phyloP scores from a whole-genome alignment of 2,797 vertebrate species.

The Heterohyrax brucei region DNA sequence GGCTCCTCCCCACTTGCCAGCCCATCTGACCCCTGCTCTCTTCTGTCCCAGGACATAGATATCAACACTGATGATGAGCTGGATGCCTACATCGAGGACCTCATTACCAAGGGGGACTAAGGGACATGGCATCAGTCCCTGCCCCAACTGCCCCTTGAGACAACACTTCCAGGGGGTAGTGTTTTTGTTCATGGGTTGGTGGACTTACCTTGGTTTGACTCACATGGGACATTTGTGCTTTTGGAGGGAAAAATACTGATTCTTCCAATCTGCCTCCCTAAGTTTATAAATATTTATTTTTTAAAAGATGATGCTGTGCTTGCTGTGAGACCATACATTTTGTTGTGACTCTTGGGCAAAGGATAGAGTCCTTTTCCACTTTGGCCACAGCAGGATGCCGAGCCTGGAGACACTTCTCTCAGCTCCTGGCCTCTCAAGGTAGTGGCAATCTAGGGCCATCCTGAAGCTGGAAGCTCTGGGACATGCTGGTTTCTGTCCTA shows the following conservation, averaged over 20 bases:
- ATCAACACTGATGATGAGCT: constrained; percentile 99
- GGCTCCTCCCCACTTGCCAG: not conserved
- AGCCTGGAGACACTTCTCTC: constrained; percentile 24
- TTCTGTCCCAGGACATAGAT: constrained; percentile 96
- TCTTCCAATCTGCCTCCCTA: constrained; percentile 87
- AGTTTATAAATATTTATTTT: constrained; percentile 94
- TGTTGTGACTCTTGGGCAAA: constrained; percentile 66
- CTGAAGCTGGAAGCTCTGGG: constrained; percentile 24
- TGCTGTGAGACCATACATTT: constrained; percentile 79
- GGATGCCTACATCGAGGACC: constrained; percentile 98
- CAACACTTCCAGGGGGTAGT: constrained; percentile 48
- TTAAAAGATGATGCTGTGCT: constrained; percentile 87
- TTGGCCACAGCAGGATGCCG: not conserved
- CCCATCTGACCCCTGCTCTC: constrained; percentile 58
- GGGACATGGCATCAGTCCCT: constrained; percentile 41
- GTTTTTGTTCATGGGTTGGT: constrained; percentile 76
- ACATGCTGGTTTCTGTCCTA: not conserved
- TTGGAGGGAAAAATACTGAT: constrained; percentile 85
- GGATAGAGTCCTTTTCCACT: constrained; percentile 44
- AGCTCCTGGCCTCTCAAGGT: constrained; percentile 47
- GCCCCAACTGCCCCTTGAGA: not conserved
- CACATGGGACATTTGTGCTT: constrained; percentile 84
- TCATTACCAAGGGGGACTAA: constrained; percentile 99
- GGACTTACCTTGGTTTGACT: constrained; percentile 87
- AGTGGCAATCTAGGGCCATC: not conserved